phyloP scores from a whole-genome alignment of 2,797 vertebrate genomes.

The Sebastes taczanowskii region DNA sequence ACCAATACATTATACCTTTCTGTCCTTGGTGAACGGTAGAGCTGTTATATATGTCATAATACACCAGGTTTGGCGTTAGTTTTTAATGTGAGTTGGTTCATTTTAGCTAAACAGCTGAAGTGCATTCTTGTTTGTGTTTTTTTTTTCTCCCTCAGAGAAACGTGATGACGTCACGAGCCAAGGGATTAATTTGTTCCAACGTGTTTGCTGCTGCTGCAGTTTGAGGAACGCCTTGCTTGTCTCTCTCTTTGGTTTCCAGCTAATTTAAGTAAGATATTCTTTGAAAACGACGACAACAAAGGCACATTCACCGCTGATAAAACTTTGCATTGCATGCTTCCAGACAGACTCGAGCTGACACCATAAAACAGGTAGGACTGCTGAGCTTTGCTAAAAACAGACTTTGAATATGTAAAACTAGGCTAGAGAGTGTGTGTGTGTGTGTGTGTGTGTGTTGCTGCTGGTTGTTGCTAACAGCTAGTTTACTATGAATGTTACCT shows the following conservation, averaged over 20 bases:
- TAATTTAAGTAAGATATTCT: neutral
- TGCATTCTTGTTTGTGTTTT: neutral
- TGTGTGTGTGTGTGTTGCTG: neutral
- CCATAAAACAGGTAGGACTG: slow-evolving; percentile 29
- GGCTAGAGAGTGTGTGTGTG: too few relatives aligned
- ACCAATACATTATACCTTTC: neutral
- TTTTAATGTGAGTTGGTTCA: neutral
- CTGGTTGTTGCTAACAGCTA: neutral
- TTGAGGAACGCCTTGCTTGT: neutral
- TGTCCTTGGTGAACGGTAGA: neutral
- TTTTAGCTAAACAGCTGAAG: neutral
- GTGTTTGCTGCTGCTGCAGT: slow-evolving; percentile 8
- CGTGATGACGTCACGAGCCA: slow-evolving; percentile 67
- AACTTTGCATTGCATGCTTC: neutral
- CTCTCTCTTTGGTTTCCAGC: neutral
- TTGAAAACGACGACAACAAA: neutral
- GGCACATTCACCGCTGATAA: neutral
- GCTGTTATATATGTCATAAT: neutral
- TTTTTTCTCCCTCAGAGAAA: slow-evolving; percentile 8
- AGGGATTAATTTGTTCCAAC: slow-evolving; percentile 11
- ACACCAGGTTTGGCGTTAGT: fast-evolving
- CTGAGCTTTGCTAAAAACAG: neutral
- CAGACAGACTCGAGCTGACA: slow-evolving; percentile 15
- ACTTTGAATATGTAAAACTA: neutral
- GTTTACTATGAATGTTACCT: neutral